These are phyloP conservation scores for Acrocephalus scirpaceus DNA, from an alignment of 2,797 vertebrate genomes.

Conservation along the genomic window DNA sequence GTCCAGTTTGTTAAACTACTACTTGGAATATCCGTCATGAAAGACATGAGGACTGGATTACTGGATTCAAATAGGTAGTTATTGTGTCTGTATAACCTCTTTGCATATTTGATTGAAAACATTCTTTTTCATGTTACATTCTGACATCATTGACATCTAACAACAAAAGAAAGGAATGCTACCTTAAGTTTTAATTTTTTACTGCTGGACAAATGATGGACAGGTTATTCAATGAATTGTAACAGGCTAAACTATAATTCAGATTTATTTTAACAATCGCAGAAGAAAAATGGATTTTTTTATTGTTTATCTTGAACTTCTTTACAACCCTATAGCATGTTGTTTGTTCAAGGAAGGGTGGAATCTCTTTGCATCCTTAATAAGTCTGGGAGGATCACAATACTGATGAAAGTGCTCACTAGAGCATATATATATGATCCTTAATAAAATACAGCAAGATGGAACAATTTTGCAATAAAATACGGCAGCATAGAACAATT, in stretches of 20 bases:
- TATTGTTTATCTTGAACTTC: neutral
- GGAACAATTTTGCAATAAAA: neutral
- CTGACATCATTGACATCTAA: neutral
- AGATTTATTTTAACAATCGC: neutral
- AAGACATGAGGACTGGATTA: neutral
- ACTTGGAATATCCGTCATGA: neutral
- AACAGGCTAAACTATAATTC: neutral
- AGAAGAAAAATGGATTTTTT: neutral
- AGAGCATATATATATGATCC: neutral
- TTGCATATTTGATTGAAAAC: neutral
- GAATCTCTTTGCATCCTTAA: neutral
- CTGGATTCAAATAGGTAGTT: neutral
- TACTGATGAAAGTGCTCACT: neutral
- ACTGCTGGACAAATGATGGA: neutral
- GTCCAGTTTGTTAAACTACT: conserved; percentile 32
- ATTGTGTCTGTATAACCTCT: neutral
- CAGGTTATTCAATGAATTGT: neutral
- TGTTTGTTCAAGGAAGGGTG: neutral
- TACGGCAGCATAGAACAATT: neutral
- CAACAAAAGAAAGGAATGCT: neutral
- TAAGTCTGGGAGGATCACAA: neutral
- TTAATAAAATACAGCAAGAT: neutral
- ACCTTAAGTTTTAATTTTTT: neutral
- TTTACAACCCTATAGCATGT: neutral
- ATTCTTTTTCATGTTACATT: neutral